phyloP scores from a whole-genome alignment of 2,888 invertebrate species.

The Ethmia dodecea region DNA sequence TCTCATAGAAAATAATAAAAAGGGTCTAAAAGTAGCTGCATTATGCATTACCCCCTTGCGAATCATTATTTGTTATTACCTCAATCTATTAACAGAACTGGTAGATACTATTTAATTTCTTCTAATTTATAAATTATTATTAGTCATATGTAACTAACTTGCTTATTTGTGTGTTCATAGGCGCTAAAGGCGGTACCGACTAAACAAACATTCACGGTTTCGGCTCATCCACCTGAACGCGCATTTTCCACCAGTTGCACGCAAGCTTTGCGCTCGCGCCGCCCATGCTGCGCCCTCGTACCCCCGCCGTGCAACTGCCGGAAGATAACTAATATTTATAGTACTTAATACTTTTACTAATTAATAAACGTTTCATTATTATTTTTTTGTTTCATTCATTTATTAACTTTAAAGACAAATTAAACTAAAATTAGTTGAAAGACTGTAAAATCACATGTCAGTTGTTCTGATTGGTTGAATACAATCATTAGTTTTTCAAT shows the following conservation, averaged over 20 bases:
- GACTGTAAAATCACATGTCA: too few species aligned
- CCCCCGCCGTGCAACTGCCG: conserved; percentile 61
- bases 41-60: too few species aligned
- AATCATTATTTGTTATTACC: too few species aligned
- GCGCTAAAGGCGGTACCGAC: conserved; percentile 1
- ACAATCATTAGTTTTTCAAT: too few species aligned
- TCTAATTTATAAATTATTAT: too few species aligned
- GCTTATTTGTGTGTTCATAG: conserved; percentile 19
- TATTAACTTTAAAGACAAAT: too few species aligned
- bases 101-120: too few species aligned
- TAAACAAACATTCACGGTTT: conserved; percentile 40
- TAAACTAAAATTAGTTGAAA: too few species aligned
- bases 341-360: conserved; percentile 36
- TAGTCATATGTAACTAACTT: conserved; percentile 26
- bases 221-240: conserved; percentile 46
- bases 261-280: conserved; percentile 27
- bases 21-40: too few species aligned
- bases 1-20: too few species aligned
- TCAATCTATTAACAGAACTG: too few species aligned
- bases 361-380: conserved; percentile 28
- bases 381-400: conserved; percentile 1
- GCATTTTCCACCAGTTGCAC: conserved; percentile 74
- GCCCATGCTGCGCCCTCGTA: conserved; percentile 14
- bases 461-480: too few species aligned
- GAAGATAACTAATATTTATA: conserved; percentile 59